Evolutionary conservation across 2,113 vertebrate species (phyloP).

Genomic region (Cochlearius cochlearius): DNA sequence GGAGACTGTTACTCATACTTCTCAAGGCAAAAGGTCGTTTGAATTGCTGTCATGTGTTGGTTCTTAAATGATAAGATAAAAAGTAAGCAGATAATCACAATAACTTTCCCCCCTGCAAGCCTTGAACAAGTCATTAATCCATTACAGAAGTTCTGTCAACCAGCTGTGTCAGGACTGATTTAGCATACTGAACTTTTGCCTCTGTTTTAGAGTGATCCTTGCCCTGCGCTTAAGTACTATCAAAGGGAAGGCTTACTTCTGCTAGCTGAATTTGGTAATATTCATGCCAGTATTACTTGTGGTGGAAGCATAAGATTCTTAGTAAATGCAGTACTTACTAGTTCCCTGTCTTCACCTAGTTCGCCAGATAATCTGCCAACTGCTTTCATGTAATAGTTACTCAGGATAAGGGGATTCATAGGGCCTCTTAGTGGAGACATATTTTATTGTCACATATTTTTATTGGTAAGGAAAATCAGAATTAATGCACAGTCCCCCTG

Average conservation of each 20-base stretch:
- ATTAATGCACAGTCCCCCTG: neutral
- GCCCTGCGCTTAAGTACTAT: neutral
- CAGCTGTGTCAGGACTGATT: neutral
- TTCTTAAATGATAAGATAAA: constrained; percentile 6
- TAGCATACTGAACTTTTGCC: neutral
- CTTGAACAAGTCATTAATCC: neutral
- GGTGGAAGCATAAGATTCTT: neutral
- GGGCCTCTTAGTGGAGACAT: constrained; percentile 64
- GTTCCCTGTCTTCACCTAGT: constrained; percentile 59
- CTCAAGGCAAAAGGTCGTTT: neutral
- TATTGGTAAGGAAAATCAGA: constrained; percentile 4
- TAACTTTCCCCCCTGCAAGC: neutral
- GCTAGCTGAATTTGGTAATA: neutral
- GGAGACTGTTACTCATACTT: neutral
- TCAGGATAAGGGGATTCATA: constrained; percentile 71
- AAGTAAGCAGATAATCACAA: neutral
- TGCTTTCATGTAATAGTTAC: constrained; percentile 74
- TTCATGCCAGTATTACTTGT: neutral
- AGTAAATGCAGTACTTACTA: constrained; percentile 61
- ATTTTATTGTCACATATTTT: constrained; percentile 3
- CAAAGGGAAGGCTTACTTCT: neutral
- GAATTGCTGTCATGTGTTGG: neutral
- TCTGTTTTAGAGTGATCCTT: neutral
- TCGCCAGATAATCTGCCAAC: constrained; percentile 61
- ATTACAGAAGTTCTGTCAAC: neutral